Evolutionary conservation across 1,140 invertebrate genomes (phyloP).

Genomic region (Papilio xuthus): DNA sequence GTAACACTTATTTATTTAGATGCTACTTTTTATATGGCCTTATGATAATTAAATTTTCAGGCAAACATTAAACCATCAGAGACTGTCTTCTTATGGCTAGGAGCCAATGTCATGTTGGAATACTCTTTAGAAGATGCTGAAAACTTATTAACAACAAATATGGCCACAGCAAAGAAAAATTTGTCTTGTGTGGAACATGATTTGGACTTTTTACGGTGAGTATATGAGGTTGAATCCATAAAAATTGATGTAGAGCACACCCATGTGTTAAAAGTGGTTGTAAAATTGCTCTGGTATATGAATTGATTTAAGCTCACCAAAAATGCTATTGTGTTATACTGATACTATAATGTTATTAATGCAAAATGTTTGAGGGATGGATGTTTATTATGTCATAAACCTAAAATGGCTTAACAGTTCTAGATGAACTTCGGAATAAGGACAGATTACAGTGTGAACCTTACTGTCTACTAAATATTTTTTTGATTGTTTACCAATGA

Average conservation of each 20-base stretch:
- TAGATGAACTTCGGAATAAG: no score
- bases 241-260: no score
- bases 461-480: no score
- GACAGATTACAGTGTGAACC: no score
- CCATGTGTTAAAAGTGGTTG: no score
- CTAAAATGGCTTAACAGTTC: no score
- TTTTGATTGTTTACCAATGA: no score
- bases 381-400: no score
- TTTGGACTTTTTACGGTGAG: conserved; percentile 92
- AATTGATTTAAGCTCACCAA: no score
- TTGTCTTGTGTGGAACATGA: conserved; percentile 94
- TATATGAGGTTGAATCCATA: conserved; percentile 6
- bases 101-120: conserved; percentile 99
- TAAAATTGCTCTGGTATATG: no score
- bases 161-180: conserved; percentile 92
- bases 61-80: conserved; percentile 94
- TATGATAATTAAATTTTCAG: conserved; percentile 49
- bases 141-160: conserved; percentile 92
- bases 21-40: no score
- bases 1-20: conserved; percentile 32
- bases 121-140: conserved; percentile 97
- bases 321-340: no score
- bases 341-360: not conserved
- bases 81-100: conserved; percentile 98
- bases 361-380: not conserved